phyloP scores from a whole-genome alignment of 2,113 vertebrate genomes.

The Myrmecophaga tridactyla region DNA sequence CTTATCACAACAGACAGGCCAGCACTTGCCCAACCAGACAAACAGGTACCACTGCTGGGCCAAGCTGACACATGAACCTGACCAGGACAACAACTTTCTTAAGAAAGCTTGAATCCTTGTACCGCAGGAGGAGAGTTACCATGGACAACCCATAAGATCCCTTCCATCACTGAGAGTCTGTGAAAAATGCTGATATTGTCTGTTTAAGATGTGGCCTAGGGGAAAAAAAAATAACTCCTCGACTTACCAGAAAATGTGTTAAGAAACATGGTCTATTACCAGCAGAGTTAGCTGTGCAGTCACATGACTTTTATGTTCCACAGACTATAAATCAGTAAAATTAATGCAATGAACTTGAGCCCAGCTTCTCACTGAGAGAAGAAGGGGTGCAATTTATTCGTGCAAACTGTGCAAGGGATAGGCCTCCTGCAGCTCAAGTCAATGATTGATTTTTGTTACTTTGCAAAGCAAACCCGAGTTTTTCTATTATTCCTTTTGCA shows the following conservation, averaged over 20 bases:
- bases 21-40: too few relatives aligned
- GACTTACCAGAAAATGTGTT: constrained; percentile 54
- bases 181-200: constrained; percentile 48
- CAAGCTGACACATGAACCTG: too few relatives aligned
- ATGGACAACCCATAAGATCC: background rate
- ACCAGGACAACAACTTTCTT: too few relatives aligned
- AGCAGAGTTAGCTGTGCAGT: constrained; percentile 32
- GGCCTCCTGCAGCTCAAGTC: background rate
- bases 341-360: constrained; percentile 57
- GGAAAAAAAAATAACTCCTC: background rate
- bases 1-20: too few relatives aligned
- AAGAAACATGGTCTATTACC: constrained; percentile 40
- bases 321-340: constrained; percentile 64
- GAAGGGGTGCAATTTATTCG: constrained; percentile 14
- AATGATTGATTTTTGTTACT: constrained; percentile 35
- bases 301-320: constrained; percentile 55
- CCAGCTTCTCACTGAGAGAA: background rate
- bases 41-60: too few relatives aligned
- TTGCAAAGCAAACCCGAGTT: constrained; percentile 26
- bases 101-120: background rate
- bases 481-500: constrained; percentile 4
- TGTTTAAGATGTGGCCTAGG: background rate
- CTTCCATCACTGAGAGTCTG: background rate
- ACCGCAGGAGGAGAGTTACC: background rate
- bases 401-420: background rate